phyloP scores from a whole-genome alignment of 2,113 vertebrate genomes.

The Catharus bicknelli region DNA sequence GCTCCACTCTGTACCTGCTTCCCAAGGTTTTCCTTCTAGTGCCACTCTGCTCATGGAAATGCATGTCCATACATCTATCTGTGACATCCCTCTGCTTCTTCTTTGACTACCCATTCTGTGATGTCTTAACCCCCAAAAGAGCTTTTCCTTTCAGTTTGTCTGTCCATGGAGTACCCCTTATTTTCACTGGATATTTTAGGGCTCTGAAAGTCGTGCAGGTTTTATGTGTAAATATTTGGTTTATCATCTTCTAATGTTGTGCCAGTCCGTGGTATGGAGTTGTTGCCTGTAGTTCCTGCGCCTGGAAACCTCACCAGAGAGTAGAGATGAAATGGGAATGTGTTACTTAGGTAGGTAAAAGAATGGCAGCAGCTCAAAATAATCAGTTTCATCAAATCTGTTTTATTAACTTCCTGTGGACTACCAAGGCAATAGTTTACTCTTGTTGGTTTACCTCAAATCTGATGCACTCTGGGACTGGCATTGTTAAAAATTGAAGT shows the following conservation, averaged over 20 bases:
- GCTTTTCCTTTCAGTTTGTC: neutral
- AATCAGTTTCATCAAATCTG: neutral
- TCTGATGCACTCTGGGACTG: neutral
- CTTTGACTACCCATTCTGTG: neutral
- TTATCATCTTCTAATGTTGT: neutral
- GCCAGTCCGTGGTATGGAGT: neutral
- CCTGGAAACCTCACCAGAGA: neutral
- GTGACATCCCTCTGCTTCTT: neutral
- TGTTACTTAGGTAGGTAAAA: neutral
- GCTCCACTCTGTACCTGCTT: neutral
- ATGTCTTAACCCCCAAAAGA: neutral
- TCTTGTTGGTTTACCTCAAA: neutral
- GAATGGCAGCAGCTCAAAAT: neutral
- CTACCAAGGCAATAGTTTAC: neutral
- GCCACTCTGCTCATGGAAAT: neutral
- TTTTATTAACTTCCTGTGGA: neutral
- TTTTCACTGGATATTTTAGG: neutral
- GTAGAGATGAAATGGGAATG: neutral
- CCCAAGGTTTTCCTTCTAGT: neutral
- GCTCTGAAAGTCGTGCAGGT: accelerated
- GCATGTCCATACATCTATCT: accelerated
- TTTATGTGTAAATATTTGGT: neutral
- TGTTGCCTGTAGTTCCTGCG: neutral
- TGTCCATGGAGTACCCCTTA: neutral
- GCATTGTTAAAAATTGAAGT: neutral